Percentiles rank a stretch among this genome's conserved stretches.
phyloP scores from a whole-genome alignment of 2,888 invertebrate species.

The Orthonychiurus folsomi region DNA sequence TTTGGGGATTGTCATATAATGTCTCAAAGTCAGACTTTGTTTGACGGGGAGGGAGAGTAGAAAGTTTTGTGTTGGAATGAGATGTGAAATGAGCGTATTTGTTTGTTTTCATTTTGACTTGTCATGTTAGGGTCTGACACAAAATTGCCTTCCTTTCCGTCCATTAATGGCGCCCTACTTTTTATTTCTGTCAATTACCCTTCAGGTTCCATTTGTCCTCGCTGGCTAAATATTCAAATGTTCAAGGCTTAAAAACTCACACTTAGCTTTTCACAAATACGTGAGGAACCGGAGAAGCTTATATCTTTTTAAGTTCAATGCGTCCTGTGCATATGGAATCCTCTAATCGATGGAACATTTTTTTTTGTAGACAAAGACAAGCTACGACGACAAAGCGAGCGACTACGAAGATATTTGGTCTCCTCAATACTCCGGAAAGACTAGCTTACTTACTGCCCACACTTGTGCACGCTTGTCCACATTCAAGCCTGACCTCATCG shows the following conservation, averaged over 20 bases:
- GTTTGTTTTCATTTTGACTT: neutral
- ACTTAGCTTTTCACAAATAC: no score
- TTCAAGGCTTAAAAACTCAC: no score
- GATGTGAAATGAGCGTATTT: neutral
- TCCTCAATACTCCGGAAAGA: slow-evolving; percentile 12
- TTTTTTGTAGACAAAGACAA: slow-evolving; percentile 28
- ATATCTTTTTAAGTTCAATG: no score
- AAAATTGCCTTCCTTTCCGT: neutral
- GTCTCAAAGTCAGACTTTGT: neutral
- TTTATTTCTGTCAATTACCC: no score
- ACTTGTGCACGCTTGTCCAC: slow-evolving; percentile 36
- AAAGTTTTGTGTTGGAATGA: slow-evolving; percentile 1
- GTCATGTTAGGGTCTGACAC: neutral
- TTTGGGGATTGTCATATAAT: neutral
- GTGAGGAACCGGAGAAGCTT: no score
- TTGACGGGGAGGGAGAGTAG: neutral
- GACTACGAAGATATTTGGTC: slow-evolving; percentile 91
- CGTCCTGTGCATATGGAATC: no score
- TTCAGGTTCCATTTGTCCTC: no score
- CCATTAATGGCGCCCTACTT: no score
- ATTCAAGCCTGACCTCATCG: slow-evolving; percentile 39
- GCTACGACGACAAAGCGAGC: slow-evolving; percentile 71
- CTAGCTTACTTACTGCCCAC: neutral
- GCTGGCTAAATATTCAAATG: no score
- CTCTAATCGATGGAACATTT: slow-evolving; percentile 8